Conservation (phyloP, 2,797 vertebrate species). For the Clarias pachynema region DNA sequence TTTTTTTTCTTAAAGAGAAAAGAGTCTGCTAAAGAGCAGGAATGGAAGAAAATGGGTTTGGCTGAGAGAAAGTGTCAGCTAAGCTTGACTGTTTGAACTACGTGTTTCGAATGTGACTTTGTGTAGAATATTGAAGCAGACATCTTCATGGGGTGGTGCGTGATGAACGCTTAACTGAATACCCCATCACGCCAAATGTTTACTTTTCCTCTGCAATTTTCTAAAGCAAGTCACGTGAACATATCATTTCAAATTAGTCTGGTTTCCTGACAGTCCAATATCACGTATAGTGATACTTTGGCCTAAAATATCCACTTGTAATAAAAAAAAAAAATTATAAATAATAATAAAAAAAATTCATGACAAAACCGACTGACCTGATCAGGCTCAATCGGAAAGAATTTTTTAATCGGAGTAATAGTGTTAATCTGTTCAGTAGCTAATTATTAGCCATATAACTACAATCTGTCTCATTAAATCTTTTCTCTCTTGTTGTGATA, state of each 20-base stretch:
- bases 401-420: too few relatives aligned
- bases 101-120: background rate
- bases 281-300: background rate
- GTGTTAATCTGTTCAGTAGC: too few relatives aligned
- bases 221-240: background rate
- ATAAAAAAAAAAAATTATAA: too few relatives aligned
- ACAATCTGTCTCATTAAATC: too few relatives aligned
- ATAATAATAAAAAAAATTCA: too few relatives aligned
- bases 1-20: slow-evolving; percentile 19
- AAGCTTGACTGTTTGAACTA: background rate
- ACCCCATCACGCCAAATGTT: background rate
- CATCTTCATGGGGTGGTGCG: background rate
- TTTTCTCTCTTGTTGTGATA: too few relatives aligned
- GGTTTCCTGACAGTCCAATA: background rate
- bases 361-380: too few relatives aligned
- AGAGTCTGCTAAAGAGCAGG: slow-evolving; percentile 8
- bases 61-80: background rate
- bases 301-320: background rate
- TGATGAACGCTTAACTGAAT: background rate
- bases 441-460: too few relatives aligned
- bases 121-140: slow-evolving; percentile 6
- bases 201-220: slow-evolving; percentile 6
- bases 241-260: background rate
- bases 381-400: too few relatives aligned
- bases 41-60: background rate